Evolutionary conservation across 2,113 vertebrate genomes (phyloP).

Genomic region (Orientallactaga bullata): DNA sequence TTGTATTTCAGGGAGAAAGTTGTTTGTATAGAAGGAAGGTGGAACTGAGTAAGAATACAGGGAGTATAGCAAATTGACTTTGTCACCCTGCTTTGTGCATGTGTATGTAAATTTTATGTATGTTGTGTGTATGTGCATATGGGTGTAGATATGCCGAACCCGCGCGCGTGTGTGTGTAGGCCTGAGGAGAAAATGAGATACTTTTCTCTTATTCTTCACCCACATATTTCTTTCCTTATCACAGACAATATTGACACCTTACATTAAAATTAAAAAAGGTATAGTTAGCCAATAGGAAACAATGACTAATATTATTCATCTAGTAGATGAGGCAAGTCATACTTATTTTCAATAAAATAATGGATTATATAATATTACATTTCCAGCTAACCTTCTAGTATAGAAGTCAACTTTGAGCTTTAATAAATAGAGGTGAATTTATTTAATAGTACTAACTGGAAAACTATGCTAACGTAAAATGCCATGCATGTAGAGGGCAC

Average conservation of each 20-base stretch:
- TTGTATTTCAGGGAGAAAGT: background rate
- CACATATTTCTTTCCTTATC: background rate
- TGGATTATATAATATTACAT: background rate
- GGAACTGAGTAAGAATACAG: background rate
- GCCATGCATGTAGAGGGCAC: background rate
- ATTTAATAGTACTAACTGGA: background rate
- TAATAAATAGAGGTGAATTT: background rate
- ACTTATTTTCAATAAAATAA: background rate
- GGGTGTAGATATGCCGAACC: too few relatives aligned
- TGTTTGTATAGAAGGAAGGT: background rate
- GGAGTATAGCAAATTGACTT: background rate
- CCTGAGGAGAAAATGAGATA: background rate
- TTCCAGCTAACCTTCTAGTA: background rate
- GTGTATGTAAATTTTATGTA: too few relatives aligned
- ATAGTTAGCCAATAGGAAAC: background rate
- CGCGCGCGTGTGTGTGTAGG: too few relatives aligned
- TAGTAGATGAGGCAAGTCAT: background rate
- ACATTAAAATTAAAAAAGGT: constrained; percentile 11
- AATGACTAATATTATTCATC: background rate
- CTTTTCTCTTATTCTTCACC: background rate
- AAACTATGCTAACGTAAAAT: background rate
- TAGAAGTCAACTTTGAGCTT: background rate
- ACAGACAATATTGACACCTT: background rate
- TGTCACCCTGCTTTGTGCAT: background rate
- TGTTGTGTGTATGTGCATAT: too few relatives aligned